These are phyloP conservation scores for Paramisgurnus dabryanus DNA, from an alignment of 2,113 vertebrate genomes.

Conservation along the genomic window DNA sequence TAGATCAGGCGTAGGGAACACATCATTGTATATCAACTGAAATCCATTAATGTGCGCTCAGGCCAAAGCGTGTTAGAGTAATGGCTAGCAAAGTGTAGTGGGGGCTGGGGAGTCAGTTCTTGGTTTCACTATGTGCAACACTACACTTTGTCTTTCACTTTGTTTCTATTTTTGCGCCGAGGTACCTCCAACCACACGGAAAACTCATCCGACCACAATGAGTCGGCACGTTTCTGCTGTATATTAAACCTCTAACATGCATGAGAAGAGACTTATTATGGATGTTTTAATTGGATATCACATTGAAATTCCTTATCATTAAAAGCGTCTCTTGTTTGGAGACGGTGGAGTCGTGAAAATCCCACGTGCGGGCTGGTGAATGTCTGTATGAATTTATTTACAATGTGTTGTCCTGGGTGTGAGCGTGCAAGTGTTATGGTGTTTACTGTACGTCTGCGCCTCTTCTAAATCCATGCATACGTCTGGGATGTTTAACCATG, in stretches of 20 bases:
- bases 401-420: background rate
- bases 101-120: no score
- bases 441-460: background rate
- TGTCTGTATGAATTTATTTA: background rate
- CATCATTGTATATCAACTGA: background rate
- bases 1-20: constrained; percentile 1
- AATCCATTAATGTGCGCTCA: background rate
- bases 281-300: no score
- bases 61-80: background rate
- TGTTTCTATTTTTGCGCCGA: background rate
- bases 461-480: background rate
- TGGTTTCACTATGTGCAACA: background rate
- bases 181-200: no score
- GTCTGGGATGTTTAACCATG: background rate
- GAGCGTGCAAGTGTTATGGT: background rate
- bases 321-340: no score
- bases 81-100: background rate
- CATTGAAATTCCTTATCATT: no score
- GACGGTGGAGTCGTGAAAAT: background rate
- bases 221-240: no score
- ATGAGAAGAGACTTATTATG: no score
- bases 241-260: background rate
- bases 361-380: background rate
- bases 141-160: background rate
- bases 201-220: no score